Evolutionary conservation across 2,888 invertebrate genomes (phyloP), one percentile per base, ranked within the genome.

Genomic region (Silvanus unidentatus): DNA sequence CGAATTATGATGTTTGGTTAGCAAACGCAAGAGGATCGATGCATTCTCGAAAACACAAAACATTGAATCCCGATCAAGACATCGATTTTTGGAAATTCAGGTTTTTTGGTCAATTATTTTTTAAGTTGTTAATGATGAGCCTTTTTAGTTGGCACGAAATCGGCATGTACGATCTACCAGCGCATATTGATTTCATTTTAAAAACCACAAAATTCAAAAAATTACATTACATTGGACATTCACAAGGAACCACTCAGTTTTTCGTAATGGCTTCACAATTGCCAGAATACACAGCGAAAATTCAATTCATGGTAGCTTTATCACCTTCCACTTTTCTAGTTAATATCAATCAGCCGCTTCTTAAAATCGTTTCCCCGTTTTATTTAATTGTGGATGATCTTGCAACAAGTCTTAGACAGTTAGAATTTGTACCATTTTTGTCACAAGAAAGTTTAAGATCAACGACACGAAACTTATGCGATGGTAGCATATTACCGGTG

Each of bases 181-280:
- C 86, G 0, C 83, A 82, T 71, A 82, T 95, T 37, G 85, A 93
- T 63, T 80, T 83, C 60, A 75, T 83, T 12, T 67, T 84, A 1
- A 57, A 66, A 0, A 43, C 54, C 1, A 85, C 88, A 0, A 75
- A 77, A 0, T 72, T 76, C 16, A 50, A 75, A 1, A 73, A 80
- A 37, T 57, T 93, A 0, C 82, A 84, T 57, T 91, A 88, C 63
- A 70, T 88, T 1, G 92, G 91, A 0, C 88, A 90, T 64, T 91
- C 89, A 0, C 81, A 82, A 66, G 91, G 89, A 2, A 80, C 82
- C 0, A 82, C 84, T 0, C 60, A 73, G 1, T 83, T 83, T 61
- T 85, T 78, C 60, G 81, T 83, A 0, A 76, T 84, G 80, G 73
- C 74, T n/a, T 77, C 81, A 1, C 72, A 79, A 42, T 68, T 72